phyloP scores from a whole-genome alignment of 2,888 invertebrate species.

The Limenitis camilla region DNA sequence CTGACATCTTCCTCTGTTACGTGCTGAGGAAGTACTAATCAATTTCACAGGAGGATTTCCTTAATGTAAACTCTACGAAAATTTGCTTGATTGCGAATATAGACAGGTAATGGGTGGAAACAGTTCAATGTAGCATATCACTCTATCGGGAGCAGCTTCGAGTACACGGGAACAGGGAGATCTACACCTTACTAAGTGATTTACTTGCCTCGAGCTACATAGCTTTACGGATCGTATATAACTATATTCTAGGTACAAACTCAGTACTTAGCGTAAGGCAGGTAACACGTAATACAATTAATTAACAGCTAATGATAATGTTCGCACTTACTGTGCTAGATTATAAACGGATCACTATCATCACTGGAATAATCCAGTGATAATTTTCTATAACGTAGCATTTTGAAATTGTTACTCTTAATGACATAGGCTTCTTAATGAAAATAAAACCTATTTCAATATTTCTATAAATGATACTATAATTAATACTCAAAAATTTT shows the following conservation, averaged over 20 bases:
- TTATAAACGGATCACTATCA: too few relatives aligned
- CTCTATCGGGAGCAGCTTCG: slow-evolving; percentile 1
- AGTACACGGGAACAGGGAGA: slow-evolving; percentile 10
- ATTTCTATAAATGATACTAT: too few relatives aligned
- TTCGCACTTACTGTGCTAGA: not conserved
- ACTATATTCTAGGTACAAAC: not conserved
- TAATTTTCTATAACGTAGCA: too few relatives aligned
- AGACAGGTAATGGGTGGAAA: slow-evolving; percentile 17
- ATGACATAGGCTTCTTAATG: too few relatives aligned
- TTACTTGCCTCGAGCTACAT: slow-evolving; percentile 6
- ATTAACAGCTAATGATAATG: not conserved
- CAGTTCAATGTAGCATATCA: slow-evolving; percentile 12
- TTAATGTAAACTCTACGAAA: slow-evolving; percentile 21
- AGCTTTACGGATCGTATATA: slow-evolving; percentile 4
- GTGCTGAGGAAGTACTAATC: slow-evolving; percentile 19
- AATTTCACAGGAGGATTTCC: slow-evolving; percentile 14
- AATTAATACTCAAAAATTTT: too few relatives aligned
- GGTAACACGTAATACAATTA: not conserved
- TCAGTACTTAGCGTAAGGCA: not conserved
- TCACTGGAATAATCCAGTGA: too few relatives aligned
- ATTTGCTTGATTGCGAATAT: slow-evolving; percentile 20
- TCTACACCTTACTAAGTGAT: slow-evolving; percentile 22
- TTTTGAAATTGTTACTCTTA: too few relatives aligned
- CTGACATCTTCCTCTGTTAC: slow-evolving; percentile 68
- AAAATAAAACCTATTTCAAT: too few relatives aligned